Evolutionary conservation across 1,140 invertebrate species (phyloP).

Genomic region (Pseudomyrmex pallidus): DNA sequence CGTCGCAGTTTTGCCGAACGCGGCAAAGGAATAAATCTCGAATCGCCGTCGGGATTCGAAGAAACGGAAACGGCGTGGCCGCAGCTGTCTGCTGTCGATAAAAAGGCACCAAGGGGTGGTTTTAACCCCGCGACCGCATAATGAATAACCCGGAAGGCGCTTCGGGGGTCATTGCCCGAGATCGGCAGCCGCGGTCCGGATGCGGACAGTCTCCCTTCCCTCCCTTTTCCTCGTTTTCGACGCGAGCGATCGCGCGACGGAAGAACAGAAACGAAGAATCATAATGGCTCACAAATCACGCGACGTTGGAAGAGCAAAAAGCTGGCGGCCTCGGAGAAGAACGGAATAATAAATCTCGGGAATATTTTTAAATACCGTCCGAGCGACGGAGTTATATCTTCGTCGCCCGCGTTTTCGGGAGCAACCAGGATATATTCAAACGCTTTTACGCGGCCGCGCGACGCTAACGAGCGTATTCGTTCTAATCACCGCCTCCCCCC

Average conservation of each 20-base stretch:
- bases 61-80: neutral
- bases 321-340: conserved; percentile 11
- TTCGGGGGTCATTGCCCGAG: conserved; percentile 69
- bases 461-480: conserved; percentile 47
- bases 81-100: conserved; percentile 5
- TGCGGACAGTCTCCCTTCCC: neutral
- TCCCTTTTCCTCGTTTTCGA: neutral
- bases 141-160: conserved; percentile 73
- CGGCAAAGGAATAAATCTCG: conserved; percentile 40
- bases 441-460: conserved; percentile 35
- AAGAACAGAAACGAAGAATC: conserved; percentile 1
- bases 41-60: conserved; percentile 23
- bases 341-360: conserved; percentile 68
- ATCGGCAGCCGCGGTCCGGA: conserved; percentile 43
- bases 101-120: conserved; percentile 47
- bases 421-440: conserved; percentile 32
- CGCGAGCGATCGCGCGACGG: conserved; percentile 52
- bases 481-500: conserved; percentile 3
- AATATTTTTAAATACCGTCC: conserved; percentile 69
- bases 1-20: conserved; percentile 31
- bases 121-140: conserved; percentile 66
- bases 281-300: conserved; percentile 72
- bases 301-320: conserved; percentile 59
- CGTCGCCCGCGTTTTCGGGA: neutral
- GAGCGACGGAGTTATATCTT: conserved; percentile 41